phyloP scores from a whole-genome alignment of 2,113 vertebrate genomes.

The Petroica traversi region DNA sequence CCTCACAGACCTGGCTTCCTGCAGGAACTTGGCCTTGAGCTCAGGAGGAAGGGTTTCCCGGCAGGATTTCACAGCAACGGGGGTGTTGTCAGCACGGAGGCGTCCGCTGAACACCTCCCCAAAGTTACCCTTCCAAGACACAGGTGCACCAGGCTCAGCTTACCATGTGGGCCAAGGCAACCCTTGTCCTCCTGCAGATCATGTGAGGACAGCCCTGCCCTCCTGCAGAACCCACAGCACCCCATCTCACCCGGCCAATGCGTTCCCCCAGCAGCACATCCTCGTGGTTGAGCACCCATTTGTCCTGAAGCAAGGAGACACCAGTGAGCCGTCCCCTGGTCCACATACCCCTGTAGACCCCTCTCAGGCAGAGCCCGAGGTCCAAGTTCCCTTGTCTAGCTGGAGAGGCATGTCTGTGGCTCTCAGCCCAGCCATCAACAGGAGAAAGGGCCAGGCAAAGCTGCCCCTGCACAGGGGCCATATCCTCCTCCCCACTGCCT shows the following conservation, averaged over 20 bases:
- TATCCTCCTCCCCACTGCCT: background rate
- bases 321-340: background rate
- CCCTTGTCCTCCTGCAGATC: background rate
- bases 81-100: slow-evolving; percentile 84
- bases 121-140: slow-evolving; percentile 87
- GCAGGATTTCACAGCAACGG: slow-evolving; percentile 91
- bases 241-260: slow-evolving; percentile 86
- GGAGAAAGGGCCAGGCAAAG: background rate
- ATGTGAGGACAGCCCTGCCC: background rate
- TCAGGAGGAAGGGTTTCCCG: slow-evolving; percentile 89
- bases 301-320: slow-evolving; percentile 79
- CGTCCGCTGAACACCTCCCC: slow-evolving; percentile 92
- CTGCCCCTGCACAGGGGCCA: rapidly evolving
- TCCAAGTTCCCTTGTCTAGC: background rate
- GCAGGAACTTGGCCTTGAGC: slow-evolving; percentile 92
- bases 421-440: background rate
- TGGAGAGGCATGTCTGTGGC: background rate
- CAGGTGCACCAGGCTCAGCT: rapidly evolving
- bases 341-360: background rate
- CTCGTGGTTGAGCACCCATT: slow-evolving; percentile 94
- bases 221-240: background rate
- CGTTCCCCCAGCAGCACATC: slow-evolving; percentile 89
- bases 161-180: rapidly evolving
- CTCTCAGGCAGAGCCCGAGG: no score
- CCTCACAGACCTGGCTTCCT: slow-evolving; percentile 86